Base-by-base conservation (phyloP, 2,888 invertebrate genomes). In the Acrobasis suavella region DNA sequence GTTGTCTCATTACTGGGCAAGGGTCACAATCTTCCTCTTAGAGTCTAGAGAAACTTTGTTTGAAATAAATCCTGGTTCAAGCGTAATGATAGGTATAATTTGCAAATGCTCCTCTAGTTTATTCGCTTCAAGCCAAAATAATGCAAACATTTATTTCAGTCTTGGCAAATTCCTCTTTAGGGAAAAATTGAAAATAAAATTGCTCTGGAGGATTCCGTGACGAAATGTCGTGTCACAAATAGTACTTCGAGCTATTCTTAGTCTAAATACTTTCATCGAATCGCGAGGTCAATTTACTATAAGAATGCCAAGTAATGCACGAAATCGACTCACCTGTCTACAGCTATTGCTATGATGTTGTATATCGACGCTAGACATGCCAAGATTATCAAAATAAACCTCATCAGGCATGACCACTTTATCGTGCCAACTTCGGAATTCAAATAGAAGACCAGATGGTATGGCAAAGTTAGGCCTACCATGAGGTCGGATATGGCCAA, bases 301-400 rank as follows among this genome's bases (percentile, higher is more conserved):
- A 62, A 71, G 61, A 69, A 62, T 64, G 66, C 60, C 58, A 63
- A 67, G 69, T 62, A 62, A 63, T 63, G 64, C 66, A 69, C 66
- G 59, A 65, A 62, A 67, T 62, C 68, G 58, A 76, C 85, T 79
- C 76, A 91, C 81, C 96, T 93, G 88, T 97, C 97, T 65, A 96
- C 93, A 39, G 96, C 96, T 70, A 97, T 96, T 59, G 95, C 94
- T 75, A 96, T 94, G 71, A 97, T 93, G 82, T 96, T 96, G 87
- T 95, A 94, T 74, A 96, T 95, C 70, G 96, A 96, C 59, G 96
- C 96, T 72, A 95, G 94, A 80, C 96, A 96, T 66, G 96, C 96
- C 77, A 96, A 93, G 71, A 95, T 94, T 69, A 96, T 95, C 62
- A 96, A 90, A 62, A 96, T 95, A 86, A 96, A 96, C 72, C 96